Conservation (phyloP, 2,113 vertebrate genomes). For the Bubalus kerabau region DNA sequence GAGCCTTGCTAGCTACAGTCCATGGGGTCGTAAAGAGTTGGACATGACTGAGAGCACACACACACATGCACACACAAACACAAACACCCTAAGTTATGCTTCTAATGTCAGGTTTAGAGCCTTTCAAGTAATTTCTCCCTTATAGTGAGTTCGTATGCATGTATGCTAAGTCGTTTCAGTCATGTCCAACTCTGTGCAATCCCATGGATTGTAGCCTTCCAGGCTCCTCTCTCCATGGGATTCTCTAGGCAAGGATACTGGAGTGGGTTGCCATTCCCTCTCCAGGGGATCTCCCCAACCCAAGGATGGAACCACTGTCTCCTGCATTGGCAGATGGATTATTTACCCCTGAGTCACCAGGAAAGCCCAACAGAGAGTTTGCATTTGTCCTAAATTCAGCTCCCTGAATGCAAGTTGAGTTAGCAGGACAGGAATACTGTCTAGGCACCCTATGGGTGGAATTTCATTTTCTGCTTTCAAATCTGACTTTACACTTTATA, state of each 20-base stretch:
- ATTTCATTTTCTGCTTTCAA: background rate
- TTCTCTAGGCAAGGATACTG: background rate
- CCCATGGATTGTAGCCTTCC: background rate
- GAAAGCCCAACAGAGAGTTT: background rate
- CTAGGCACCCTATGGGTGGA: background rate
- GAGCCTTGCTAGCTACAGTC: background rate
- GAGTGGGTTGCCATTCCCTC: background rate
- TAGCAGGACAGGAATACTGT: background rate
- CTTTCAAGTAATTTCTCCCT: background rate
- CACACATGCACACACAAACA: background rate
- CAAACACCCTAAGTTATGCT: background rate
- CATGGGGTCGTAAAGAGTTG: background rate
- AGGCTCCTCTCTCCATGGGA: background rate
- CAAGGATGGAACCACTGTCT: background rate
- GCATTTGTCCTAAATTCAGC: background rate
- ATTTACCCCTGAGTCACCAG: background rate
- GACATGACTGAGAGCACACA: background rate
- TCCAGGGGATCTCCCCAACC: accelerated
- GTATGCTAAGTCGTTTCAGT: background rate
- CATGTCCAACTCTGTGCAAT: background rate
- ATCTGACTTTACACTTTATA: background rate
- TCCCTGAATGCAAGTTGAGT: background rate
- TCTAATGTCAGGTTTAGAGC: background rate
- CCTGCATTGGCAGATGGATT: background rate
- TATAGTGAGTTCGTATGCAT: background rate